Evolutionary conservation across 2,113 vertebrate genomes (phyloP).

Genomic region (Cynocephalus volans): DNA sequence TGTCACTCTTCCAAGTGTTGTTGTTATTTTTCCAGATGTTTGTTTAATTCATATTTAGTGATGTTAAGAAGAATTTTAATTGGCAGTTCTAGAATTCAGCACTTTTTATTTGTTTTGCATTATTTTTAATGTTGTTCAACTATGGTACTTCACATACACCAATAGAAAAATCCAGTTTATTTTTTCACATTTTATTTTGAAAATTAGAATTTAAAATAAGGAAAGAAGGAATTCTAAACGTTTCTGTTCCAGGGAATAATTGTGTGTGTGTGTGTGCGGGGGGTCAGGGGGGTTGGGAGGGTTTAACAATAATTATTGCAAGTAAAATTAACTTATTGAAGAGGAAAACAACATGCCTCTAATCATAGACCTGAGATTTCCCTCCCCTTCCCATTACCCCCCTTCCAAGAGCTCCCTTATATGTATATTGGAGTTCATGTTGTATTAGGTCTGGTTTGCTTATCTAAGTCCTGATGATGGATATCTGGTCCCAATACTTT

Average conservation of each 20-base stretch:
- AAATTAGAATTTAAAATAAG: background rate
- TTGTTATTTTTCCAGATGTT: background rate
- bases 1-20: background rate
- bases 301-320: background rate
- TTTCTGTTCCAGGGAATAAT: background rate
- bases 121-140: background rate
- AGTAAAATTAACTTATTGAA: background rate
- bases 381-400: no score
- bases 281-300: no score
- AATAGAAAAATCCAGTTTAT: no score
- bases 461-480: background rate
- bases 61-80: background rate
- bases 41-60: background rate
- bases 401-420: background rate
- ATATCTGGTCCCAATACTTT: background rate
- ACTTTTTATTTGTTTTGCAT: background rate
- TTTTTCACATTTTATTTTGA: no score
- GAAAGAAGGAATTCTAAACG: background rate
- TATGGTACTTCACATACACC: background rate
- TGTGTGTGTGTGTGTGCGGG: background rate
- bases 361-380: background rate
- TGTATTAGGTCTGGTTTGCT: background rate
- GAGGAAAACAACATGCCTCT: background rate
- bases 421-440: fast-evolving
- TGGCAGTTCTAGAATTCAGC: background rate